Evolutionary conservation across 2,797 vertebrate genomes (phyloP).

Genomic region (Danionella dracula): DNA sequence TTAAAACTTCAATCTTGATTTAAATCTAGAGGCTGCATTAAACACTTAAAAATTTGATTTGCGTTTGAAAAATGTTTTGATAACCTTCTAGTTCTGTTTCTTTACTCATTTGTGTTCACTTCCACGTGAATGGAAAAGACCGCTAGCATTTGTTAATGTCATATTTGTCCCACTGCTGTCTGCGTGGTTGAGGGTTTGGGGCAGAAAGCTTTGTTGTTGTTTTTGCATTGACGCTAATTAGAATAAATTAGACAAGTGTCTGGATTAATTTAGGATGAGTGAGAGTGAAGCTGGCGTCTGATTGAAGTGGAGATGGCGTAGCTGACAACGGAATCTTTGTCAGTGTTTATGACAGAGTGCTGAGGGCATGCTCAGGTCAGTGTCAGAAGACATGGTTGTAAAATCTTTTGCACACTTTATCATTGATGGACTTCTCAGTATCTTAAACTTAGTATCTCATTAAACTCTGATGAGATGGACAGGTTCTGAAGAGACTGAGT

Average conservation of each 20-base stretch:
- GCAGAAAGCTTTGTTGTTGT: constrained; percentile 42
- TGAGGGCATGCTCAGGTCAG: constrained; percentile 4
- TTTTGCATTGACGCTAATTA: constrained; percentile 39
- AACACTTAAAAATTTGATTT: too few relatives aligned
- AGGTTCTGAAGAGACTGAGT: too few relatives aligned
- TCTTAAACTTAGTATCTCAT: too few relatives aligned
- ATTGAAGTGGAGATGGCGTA: constrained; percentile 35
- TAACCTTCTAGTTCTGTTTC: too few relatives aligned
- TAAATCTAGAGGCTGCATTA: too few relatives aligned
- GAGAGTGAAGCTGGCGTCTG: constrained; percentile 1
- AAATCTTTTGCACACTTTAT: not conserved
- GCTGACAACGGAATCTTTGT: not conserved
- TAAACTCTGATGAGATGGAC: too few relatives aligned
- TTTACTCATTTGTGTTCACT: too few relatives aligned
- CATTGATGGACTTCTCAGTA: too few relatives aligned
- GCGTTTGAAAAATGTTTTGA: too few relatives aligned
- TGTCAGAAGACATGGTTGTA: too few relatives aligned
- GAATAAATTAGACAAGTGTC: constrained; percentile 39
- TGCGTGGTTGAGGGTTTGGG: constrained; percentile 31
- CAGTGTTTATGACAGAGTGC: not conserved
- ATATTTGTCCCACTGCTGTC: constrained; percentile 39
- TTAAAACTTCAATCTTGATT: too few relatives aligned
- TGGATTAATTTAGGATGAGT: not conserved
- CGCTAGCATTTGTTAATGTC: constrained; percentile 10
- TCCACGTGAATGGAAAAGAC: too few relatives aligned